These are phyloP conservation scores for Magallana nippona DNA, from an alignment of 2,888 invertebrate genomes.

Conservation along the genomic window DNA sequence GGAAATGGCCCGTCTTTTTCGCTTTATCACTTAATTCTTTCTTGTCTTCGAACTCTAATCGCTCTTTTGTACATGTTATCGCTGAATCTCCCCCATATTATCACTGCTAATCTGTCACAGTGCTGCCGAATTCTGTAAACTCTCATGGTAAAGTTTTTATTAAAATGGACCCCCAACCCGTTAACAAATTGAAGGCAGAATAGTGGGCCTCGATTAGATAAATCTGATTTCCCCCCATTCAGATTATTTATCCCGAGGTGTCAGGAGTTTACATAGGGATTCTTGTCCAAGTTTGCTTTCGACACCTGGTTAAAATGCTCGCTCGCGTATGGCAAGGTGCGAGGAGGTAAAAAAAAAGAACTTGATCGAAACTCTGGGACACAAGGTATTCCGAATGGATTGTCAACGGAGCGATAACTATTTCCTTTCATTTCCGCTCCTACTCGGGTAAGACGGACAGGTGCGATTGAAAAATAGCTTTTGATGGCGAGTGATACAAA, in stretches of 20 bases:
- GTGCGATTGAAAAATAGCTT: conserved; percentile 26
- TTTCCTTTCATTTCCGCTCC: conserved; percentile 23
- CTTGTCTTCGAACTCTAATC: conserved; percentile 23
- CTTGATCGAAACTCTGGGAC: conserved; percentile 16
- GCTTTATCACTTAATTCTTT: conserved; percentile 22
- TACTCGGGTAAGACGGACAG: conserved; percentile 16
- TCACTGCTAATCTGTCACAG: conserved; percentile 35
- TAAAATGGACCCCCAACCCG: conserved; percentile 46
- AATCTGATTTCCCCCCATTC: conserved; percentile 33
- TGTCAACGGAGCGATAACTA: conserved; percentile 10
- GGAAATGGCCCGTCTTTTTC: neutral
- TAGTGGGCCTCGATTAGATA: conserved; percentile 48
- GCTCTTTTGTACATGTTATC: conserved; percentile 38
- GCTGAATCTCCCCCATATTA: conserved; percentile 26
- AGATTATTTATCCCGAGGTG: conserved; percentile 36
- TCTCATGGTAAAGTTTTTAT: conserved; percentile 39
- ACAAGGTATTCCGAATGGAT: conserved; percentile 30
- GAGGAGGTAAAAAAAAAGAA: neutral
- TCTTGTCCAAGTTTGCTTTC: conserved; percentile 15
- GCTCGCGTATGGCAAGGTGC: conserved; percentile 21
- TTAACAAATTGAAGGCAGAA: conserved; percentile 46
- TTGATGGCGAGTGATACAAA: conserved; percentile 25
- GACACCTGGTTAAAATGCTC: conserved; percentile 35
- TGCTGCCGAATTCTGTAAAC: conserved; percentile 35
- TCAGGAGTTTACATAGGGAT: conserved; percentile 42